These are phyloP conservation scores for Anoplopoma fimbria DNA, from an alignment of 2,113 vertebrate species.

Conservation along the genomic window DNA sequence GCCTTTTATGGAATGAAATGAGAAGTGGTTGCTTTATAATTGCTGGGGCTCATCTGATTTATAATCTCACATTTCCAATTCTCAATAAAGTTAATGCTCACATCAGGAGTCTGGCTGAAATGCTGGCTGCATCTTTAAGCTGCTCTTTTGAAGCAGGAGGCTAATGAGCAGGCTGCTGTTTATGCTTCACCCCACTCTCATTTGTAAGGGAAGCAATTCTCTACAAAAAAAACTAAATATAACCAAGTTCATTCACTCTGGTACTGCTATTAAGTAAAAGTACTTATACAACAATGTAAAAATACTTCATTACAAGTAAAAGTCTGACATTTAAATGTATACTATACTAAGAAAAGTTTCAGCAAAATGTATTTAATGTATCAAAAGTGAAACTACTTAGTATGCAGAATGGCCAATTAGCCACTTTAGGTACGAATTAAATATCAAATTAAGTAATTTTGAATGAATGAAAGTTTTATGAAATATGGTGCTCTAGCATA, in stretches of 20 bases:
- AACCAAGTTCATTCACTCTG: background rate
- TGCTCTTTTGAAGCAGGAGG: conserved; percentile 19
- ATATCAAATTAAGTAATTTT: background rate
- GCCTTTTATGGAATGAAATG: conserved; percentile 30
- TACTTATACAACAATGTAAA: background rate
- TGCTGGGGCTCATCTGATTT: conserved; percentile 35
- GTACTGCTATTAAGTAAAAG: background rate
- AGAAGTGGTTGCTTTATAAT: conserved; percentile 34
- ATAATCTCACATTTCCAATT: conserved; percentile 42
- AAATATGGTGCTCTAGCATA: too few species aligned
- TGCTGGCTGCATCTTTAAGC: conserved; percentile 23
- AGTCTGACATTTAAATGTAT: background rate
- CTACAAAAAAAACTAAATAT: background rate
- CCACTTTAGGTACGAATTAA: background rate
- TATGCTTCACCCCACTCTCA: background rate
- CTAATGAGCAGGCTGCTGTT: conserved; percentile 29
- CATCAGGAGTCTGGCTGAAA: conserved; percentile 29
- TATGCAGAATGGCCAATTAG: background rate
- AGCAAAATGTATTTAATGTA: background rate
- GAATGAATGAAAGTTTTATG: background rate
- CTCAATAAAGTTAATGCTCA: conserved; percentile 48
- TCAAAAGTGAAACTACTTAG: background rate
- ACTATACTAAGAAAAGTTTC: background rate
- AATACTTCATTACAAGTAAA: background rate
- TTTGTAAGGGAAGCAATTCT: background rate